A percentile compares a stretch with the other conserved stretches of the same genome.
Evolutionary conservation across 2,797 vertebrate genomes (phyloP).

Genomic region (Smutsia gigantea): DNA sequence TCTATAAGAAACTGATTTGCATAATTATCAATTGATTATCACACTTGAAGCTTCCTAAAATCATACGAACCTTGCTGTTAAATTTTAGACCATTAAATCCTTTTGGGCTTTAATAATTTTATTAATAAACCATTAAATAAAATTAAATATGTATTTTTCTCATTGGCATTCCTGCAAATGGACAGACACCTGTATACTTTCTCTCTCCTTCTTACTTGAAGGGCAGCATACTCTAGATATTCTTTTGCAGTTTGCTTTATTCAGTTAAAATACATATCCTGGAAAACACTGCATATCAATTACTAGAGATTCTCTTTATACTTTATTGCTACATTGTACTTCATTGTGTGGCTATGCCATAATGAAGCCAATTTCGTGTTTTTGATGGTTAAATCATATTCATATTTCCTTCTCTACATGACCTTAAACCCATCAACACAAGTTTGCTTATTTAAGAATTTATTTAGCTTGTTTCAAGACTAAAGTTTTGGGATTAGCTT

Average conservation of each 20-base stretch:
- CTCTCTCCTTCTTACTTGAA: not conserved
- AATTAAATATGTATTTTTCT: not conserved
- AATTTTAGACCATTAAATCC: constrained; percentile 25
- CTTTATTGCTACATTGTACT: not conserved
- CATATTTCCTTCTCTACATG: constrained; percentile 31
- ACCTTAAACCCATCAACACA: constrained; percentile 7
- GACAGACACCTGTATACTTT: not conserved
- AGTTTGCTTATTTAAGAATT: constrained; percentile 29
- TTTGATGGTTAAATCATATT: constrained; percentile 48
- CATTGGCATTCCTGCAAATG: constrained; percentile 11
- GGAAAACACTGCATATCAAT: not conserved
- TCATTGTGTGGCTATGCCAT: not conserved
- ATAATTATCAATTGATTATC: not conserved
- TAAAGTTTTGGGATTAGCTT: not conserved
- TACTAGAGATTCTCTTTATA: constrained; percentile 9
- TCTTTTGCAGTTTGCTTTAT: not conserved
- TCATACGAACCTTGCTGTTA: not conserved
- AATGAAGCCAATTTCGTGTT: not conserved
- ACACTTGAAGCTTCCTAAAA: not conserved
- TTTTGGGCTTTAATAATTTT: constrained; percentile 16
- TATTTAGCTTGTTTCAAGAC: constrained; percentile 40
- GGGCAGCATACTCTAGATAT: not conserved
- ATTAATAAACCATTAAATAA: constrained; percentile 49
- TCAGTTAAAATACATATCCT: constrained; percentile 54
- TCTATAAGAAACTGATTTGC: not conserved